Conservation (phyloP, 2,888 invertebrate species). For the Chalcis sispes region DNA sequence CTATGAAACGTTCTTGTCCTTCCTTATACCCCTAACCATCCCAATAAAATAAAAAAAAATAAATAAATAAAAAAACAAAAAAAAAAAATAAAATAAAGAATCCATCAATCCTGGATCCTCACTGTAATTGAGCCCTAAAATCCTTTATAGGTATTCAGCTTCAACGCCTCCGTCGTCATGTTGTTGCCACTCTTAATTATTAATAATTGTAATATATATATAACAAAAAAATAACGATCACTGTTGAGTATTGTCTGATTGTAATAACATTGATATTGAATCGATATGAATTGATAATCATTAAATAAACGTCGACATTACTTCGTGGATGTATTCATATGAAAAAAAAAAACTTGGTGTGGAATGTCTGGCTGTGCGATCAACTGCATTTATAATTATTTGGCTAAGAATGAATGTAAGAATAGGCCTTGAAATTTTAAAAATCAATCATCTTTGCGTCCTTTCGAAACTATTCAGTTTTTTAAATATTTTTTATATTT, state of each 20-base stretch:
- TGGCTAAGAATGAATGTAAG: constrained; percentile 41
- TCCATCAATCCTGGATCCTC: constrained; percentile 51
- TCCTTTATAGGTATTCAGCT: constrained; percentile 65
- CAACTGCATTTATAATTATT: constrained; percentile 49
- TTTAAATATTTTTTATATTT: constrained; percentile 1
- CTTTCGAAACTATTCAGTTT: not conserved
- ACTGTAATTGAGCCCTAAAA: constrained; percentile 54
- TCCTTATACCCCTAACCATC: constrained; percentile 37
- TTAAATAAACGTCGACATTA: constrained; percentile 73
- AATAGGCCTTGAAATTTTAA: constrained; percentile 39
- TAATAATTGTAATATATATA: constrained; percentile 74
- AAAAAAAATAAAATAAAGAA: not conserved
- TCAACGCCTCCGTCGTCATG: constrained; percentile 76
- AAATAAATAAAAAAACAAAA: not conserved
- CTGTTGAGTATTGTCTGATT: constrained; percentile 76
- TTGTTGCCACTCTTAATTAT: constrained; percentile 76
- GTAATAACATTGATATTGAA: constrained; percentile 76
- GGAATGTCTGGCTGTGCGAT: constrained; percentile 60
- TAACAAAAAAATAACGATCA: constrained; percentile 71
- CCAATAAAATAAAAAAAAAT: constrained; percentile 42
- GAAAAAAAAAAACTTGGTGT: constrained; percentile 62
- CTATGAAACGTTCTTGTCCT: constrained; percentile 47
- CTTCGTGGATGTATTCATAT: constrained; percentile 70
- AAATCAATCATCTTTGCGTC: constrained; percentile 44
- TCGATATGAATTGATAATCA: constrained; percentile 76